Evolutionary conservation across 2,797 vertebrate genomes (phyloP).

Genomic region (Astyanax mexicanus): DNA sequence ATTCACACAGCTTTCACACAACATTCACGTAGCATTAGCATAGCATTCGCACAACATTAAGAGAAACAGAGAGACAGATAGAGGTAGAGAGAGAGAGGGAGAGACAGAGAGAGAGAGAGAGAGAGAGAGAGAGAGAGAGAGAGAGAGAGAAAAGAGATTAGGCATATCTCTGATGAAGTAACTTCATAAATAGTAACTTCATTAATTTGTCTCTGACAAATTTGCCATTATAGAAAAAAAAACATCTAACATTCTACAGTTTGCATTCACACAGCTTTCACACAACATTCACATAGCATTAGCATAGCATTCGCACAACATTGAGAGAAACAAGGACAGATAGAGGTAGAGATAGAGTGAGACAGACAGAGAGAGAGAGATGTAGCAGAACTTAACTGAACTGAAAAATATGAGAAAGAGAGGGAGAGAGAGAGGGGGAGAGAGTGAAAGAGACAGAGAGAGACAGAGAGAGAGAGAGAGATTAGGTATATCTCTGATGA

Average conservation of each 20-base stretch:
- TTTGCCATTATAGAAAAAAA: no score
- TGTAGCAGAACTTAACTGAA: no score
- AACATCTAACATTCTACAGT: no score
- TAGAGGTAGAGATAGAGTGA: background rate
- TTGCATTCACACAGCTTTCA: no score
- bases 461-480: slow-evolving; percentile 27
- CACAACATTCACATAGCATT: no score
- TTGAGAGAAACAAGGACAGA: background rate
- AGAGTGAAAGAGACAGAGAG: background rate
- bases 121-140: slow-evolving; percentile 1
- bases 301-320: no score
- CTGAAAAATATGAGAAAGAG: background rate
- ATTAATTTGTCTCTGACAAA: no score
- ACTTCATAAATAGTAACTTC: no score
- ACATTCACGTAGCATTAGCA: no score
- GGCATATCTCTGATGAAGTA: no score
- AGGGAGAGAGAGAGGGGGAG: background rate
- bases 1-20: no score
- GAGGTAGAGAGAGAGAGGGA: background rate
- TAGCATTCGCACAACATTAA: no score
- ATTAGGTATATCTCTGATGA: slow-evolving; percentile 74
- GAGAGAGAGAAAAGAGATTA: background rate
- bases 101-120: slow-evolving; percentile 38
- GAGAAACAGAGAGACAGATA: background rate
- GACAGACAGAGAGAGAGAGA: background rate